Percentiles rank a stretch among this genome's conserved stretches.
Conservation (phyloP, 2,888 invertebrate genomes). For the Eulithis prunata region DNA sequence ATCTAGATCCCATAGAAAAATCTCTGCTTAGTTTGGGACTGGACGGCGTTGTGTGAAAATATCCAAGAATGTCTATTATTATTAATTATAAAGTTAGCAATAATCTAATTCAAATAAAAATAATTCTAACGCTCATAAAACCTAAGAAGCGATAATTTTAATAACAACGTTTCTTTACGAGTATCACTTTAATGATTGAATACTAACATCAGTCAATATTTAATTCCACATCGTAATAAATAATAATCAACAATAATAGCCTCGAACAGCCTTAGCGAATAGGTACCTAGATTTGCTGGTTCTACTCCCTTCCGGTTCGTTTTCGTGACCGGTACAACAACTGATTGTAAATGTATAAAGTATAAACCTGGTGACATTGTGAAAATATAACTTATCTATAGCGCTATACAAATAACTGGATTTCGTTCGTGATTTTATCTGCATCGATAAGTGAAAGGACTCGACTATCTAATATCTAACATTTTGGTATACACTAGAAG, state of each 20-base stretch:
- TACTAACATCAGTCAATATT: background rate
- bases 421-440: background rate
- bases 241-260: constrained; percentile 1
- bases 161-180: background rate
- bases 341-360: constrained; percentile 8
- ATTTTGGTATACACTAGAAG: background rate
- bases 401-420: background rate
- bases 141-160: background rate
- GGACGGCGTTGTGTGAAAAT: too few species aligned
- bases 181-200: constrained; percentile 1
- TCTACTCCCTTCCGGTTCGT: constrained; percentile 21
- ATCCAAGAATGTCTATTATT: too few species aligned
- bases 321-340: constrained; percentile 20
- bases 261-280: constrained; percentile 11
- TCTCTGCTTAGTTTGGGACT: too few species aligned
- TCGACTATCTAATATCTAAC: background rate
- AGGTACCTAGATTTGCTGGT: constrained; percentile 4
- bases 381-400: background rate
- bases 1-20: too few species aligned
- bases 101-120: background rate
- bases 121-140: constrained; percentile 1
- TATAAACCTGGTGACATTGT: constrained; percentile 21
- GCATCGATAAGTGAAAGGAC: background rate
- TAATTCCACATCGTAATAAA: background rate
- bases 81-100: too few species aligned